These are phyloP conservation scores for Pandemis cinnamomeana DNA, from an alignment of 2,888 invertebrate genomes.

Conservation along the genomic window DNA sequence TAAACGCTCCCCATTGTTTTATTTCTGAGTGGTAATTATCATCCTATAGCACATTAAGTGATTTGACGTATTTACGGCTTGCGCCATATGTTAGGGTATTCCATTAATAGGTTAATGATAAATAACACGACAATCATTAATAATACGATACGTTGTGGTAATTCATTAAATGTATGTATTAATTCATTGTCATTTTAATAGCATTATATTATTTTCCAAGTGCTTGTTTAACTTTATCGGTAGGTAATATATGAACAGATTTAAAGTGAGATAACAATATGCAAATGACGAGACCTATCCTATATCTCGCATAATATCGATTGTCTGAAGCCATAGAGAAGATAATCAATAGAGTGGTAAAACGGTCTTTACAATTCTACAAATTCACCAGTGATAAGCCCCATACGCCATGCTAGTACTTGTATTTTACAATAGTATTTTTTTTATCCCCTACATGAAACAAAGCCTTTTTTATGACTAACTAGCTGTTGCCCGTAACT, in stretches of 20 bases:
- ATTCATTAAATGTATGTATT: not conserved
- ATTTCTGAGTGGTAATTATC: conserved; percentile 67
- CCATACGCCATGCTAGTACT: too few species aligned
- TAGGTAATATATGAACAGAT: conserved; percentile 9
- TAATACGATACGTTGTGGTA: conserved; percentile 12
- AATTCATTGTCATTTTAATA: not conserved
- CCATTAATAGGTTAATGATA: conserved; percentile 33
- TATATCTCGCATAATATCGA: too few species aligned
- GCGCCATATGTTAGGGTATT: conserved; percentile 55
- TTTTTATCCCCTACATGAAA: too few species aligned
- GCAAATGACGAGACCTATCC: not conserved
- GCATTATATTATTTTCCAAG: not conserved
- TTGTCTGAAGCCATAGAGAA: too few species aligned
- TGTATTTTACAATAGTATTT: too few species aligned
- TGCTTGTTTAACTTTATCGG: not conserved
- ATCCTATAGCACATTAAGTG: conserved; percentile 66
- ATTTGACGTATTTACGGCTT: conserved; percentile 58
- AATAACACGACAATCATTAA: conserved; percentile 32
- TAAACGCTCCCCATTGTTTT: conserved; percentile 71
- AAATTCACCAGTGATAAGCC: too few species aligned
- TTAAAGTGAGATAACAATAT: conserved; percentile 21
- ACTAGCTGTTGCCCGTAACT: too few species aligned
- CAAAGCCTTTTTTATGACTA: too few species aligned
- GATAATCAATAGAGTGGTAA: too few species aligned
- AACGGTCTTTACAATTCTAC: not conserved